These are phyloP conservation scores for Oncorhynchus kisutch DNA, from an alignment of 2,113 vertebrate species.

Conservation along the genomic window DNA sequence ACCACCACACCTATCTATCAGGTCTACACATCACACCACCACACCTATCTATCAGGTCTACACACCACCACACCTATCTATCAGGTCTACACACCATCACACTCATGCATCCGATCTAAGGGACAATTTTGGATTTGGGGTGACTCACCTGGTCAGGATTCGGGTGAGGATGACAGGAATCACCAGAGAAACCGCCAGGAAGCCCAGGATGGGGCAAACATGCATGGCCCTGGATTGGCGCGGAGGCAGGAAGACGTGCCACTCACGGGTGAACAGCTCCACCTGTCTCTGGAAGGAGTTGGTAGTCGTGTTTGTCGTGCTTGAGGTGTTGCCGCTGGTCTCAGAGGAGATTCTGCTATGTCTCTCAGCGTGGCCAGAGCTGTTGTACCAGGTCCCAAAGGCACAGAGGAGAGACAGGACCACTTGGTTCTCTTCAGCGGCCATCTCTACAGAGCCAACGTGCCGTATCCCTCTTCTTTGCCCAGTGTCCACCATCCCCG, in stretches of 20 bases:
- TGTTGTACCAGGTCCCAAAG: conserved; percentile 57
- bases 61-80: too few species aligned
- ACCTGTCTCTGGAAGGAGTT: conserved; percentile 8
- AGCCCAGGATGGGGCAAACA: conserved; percentile 68
- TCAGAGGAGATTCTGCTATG: conserved; percentile 5
- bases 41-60: too few species aligned
- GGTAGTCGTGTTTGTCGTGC: not conserved
- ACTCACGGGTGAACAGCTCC: conserved; percentile 60
- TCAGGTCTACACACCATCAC: too few species aligned
- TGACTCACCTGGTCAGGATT: conserved; percentile 65
- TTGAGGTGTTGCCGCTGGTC: not conserved
- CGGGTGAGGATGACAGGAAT: conserved; percentile 72
- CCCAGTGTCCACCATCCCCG: conserved; percentile 7
- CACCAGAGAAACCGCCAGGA: conserved; percentile 60
- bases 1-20: too few species aligned
- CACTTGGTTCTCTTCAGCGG: conserved; percentile 12
- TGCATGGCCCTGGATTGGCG: conserved; percentile 63
- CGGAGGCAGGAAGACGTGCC: conserved; percentile 49
- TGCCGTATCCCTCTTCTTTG: not conserved
- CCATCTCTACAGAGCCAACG: conserved; percentile 17
- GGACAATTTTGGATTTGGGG: not conserved
- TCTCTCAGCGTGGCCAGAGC: conserved; percentile 50
- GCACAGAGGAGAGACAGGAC: conserved; percentile 37
- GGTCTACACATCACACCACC: too few species aligned
- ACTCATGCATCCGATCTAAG: too few species aligned